These are phyloP conservation scores for Microcebus murinus DNA, from an alignment of 2,113 vertebrate genomes.

Conservation along the genomic window DNA sequence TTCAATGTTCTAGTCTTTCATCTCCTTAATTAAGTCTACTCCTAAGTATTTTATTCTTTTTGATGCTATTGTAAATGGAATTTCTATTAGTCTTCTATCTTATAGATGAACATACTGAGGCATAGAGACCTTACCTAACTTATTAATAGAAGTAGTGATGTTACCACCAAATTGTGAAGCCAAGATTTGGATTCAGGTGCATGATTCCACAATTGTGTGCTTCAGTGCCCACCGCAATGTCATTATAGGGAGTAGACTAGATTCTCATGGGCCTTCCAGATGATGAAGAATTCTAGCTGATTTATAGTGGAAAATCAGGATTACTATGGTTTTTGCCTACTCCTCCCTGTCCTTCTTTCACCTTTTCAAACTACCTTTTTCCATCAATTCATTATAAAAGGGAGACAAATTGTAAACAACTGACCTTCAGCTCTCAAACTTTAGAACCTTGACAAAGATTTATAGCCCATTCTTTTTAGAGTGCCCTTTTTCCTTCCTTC, in stretches of 20 bases:
- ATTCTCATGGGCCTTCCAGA: background rate
- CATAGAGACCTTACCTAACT: background rate
- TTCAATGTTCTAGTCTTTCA: background rate
- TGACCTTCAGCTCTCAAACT: conserved; percentile 27
- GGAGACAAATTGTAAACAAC: conserved; percentile 38
- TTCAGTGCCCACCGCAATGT: background rate
- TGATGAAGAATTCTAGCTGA: background rate
- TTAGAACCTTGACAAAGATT: conserved; percentile 39
- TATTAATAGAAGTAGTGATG: background rate
- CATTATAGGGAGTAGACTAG: background rate
- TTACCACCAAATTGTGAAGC: background rate
- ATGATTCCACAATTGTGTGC: background rate
- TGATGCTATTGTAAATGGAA: background rate
- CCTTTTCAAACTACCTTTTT: background rate
- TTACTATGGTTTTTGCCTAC: background rate
- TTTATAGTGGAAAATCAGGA: background rate
- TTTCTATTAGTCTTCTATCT: background rate
- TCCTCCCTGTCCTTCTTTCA: background rate
- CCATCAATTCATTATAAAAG: background rate
- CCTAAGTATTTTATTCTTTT: background rate
- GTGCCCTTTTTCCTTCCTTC: conserved; percentile 66
- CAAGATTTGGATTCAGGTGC: background rate
- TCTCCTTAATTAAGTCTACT: background rate
- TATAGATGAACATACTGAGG: background rate
- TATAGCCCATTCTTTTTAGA: conserved; percentile 65